phyloP scores from a whole-genome alignment of 2,888 invertebrate species.

The Kryphioiulus occultus region DNA sequence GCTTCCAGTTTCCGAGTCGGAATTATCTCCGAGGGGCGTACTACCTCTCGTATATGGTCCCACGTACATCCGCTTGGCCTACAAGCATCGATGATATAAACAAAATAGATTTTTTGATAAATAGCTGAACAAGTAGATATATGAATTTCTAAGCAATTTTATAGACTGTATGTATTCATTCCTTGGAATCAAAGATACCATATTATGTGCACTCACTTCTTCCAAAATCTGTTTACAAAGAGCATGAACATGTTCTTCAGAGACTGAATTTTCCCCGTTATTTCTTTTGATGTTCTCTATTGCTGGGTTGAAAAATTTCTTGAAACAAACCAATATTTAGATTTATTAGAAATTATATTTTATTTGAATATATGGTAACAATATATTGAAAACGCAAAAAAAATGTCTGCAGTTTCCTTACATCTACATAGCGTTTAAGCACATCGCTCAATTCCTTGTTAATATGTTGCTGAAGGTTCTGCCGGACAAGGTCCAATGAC shows the following conservation, averaged over 20 bases:
- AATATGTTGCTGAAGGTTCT: slow-evolving; percentile 78
- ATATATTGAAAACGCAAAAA: background rate
- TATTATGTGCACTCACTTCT: slow-evolving; percentile 73
- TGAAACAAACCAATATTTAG: slow-evolving; percentile 62
- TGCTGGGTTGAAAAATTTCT: slow-evolving; percentile 83
- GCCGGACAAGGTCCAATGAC: slow-evolving; percentile 76
- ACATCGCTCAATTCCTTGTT: slow-evolving; percentile 80
- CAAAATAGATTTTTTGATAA: too few relatives aligned
- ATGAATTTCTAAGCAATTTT: too few relatives aligned
- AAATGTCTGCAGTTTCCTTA: slow-evolving; percentile 60
- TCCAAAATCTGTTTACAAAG: slow-evolving; percentile 81
- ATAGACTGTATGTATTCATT: too few relatives aligned
- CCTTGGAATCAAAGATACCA: too few relatives aligned
- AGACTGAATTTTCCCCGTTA: slow-evolving; percentile 76
- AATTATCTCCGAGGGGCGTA: slow-evolving; percentile 55
- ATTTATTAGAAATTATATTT: too few relatives aligned
- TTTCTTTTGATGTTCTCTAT: slow-evolving; percentile 79
- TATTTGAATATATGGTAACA: too few relatives aligned
- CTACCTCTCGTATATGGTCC: slow-evolving; percentile 52
- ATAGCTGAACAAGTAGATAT: too few relatives aligned
- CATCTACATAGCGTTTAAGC: slow-evolving; percentile 79
- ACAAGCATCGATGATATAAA: background rate
- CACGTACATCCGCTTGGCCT: slow-evolving; percentile 54
- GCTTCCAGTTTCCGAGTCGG: slow-evolving; percentile 56
- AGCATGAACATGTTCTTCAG: slow-evolving; percentile 74